Conservation (phyloP, 2,797 vertebrate species). For the Tokudaia muenninki region DNA sequence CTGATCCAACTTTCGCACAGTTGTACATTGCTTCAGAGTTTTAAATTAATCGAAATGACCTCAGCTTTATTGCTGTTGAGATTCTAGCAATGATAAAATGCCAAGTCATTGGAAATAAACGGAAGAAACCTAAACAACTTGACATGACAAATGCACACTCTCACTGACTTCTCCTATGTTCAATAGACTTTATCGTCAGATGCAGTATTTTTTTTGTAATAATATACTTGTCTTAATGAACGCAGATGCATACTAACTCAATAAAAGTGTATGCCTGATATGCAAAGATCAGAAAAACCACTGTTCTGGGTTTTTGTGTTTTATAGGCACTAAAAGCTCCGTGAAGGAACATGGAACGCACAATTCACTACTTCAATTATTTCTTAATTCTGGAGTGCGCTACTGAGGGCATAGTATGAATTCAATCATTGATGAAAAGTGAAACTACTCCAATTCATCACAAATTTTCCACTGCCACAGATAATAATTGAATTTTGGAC, state of each 20-base stretch:
- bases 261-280: constrained; percentile 56
- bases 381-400: background rate
- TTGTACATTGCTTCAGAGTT: constrained; percentile 81
- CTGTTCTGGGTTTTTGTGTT: constrained; percentile 2
- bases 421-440: background rate
- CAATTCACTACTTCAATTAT: background rate
- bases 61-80: constrained; percentile 78
- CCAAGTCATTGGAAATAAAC: constrained; percentile 80
- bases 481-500: background rate
- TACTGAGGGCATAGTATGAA: background rate
- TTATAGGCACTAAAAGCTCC: background rate
- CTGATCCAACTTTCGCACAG: constrained; percentile 73
- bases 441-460: background rate
- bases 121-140: constrained; percentile 73
- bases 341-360: background rate
- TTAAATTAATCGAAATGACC: constrained; percentile 86
- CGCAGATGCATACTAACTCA: background rate
- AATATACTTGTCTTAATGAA: constrained; percentile 76
- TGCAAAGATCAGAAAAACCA: constrained; percentile 59
- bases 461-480: fast-evolving
- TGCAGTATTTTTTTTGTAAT: constrained; percentile 66
- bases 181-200: constrained; percentile 58
- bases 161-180: constrained; percentile 71
- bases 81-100: constrained; percentile 84
- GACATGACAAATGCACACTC: constrained; percentile 74